Base-by-base conservation (phyloP, 2,888 invertebrate genomes). In the Pollenia amentaria region DNA sequence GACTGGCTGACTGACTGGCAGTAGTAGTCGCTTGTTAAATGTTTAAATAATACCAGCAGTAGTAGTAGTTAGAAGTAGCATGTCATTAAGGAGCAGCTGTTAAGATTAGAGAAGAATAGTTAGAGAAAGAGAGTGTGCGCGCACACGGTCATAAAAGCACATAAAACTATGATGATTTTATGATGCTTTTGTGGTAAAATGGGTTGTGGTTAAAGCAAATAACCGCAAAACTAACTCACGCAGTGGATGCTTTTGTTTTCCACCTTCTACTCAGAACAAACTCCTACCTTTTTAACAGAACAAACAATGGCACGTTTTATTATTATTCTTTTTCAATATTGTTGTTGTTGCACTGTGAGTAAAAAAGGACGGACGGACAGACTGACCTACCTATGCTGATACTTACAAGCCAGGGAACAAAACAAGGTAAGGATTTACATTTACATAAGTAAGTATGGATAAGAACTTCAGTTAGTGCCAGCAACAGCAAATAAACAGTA, bases 61-160 rank as follows among this genome's bases (percentile, higher is more conserved):
- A 44, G 55, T 51, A 40, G 55, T 14, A 21, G 46, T 46, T 29
- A 60, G 48, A 16, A 77, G 85, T 72, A 75, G 87, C 80, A 81
- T 73, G 84, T 84, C 76, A 84, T 87, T 84, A 81, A 80, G 80
- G 18, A 77, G 77, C 86, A 76, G 87, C 64, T 77, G 70, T 29
- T 65, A 67, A 77, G 65, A 72, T 72, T 60, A 65, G 38, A 53
- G 51, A 51, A 73, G 48, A 57, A 29, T 48, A 64, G 69, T 64
- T 69, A 40, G 51, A 67, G 38, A 38, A 65, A 18, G 44, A 40
- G 29, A 53, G n/a, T 53, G 48, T 55, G 60, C 14, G 53, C 42
- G 46, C 40, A 53, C 62, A 44, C 51, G 44, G 44, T 42, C 64
- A 55, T 69, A 67, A 75, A 75, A 75, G 38, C 64, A 53, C 83